Evolutionary conservation across 1,140 invertebrate genomes (phyloP).

Genomic region (Bombus pascuorum): DNA sequence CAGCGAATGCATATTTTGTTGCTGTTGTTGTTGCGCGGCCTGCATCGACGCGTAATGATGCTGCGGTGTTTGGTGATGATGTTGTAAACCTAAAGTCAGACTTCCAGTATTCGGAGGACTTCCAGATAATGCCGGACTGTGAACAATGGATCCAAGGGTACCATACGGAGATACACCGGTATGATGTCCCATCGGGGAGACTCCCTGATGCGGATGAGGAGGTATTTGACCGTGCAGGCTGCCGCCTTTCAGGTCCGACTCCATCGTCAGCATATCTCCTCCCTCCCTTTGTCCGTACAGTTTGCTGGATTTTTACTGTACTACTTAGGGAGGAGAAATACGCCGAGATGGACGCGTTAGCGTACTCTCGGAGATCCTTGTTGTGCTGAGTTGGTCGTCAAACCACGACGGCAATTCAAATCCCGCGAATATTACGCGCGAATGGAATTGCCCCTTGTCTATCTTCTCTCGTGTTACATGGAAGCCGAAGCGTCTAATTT

Average conservation of each 20-base stretch:
- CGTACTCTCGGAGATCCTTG: background rate
- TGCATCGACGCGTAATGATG: constrained; percentile 79
- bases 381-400: background rate
- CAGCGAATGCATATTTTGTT: constrained; percentile 76
- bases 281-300: constrained; percentile 87
- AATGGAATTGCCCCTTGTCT: background rate
- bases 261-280: constrained; percentile 92
- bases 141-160: constrained; percentile 87
- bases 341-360: background rate
- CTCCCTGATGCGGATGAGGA: constrained; percentile 85
- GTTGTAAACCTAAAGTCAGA: constrained; percentile 67
- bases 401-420: too few species aligned
- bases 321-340: too few species aligned
- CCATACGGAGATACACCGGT: constrained; percentile 85
- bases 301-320: constrained; percentile 82
- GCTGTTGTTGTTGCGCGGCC: constrained; percentile 81
- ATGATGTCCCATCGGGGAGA: constrained; percentile 84
- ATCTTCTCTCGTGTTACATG: background rate
- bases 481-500: background rate
- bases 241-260: constrained; percentile 93
- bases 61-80: constrained; percentile 76
- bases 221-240: constrained; percentile 91
- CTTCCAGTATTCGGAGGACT: constrained; percentile 80
- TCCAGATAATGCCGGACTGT: constrained; percentile 84
- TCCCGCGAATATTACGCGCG: background rate